Base-by-base conservation (phyloP, 2,888 invertebrate species). In the Caenorhabditis virilis region DNA sequence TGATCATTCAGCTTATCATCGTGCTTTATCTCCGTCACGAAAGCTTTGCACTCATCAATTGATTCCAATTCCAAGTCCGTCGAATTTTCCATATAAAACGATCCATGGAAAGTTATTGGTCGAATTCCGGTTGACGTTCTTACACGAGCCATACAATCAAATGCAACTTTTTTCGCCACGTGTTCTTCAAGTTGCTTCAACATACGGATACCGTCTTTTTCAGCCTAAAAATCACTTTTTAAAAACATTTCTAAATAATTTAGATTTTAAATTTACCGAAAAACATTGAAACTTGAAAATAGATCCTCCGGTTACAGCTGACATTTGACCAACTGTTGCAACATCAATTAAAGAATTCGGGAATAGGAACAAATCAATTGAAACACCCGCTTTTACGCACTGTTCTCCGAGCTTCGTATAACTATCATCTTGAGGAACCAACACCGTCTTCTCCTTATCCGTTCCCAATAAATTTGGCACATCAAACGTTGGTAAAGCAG, bases 81-180 rank as follows among this genome's bases (percentile, higher is more conserved):
- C 2, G 97, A 94, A 85, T 97, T 97, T 30, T 92, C 90, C 95
- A 98, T 97, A 85, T 88, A 95, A 87, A 93, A 92, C 85, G 95
- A 93, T 1, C 98, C 98, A 85, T 89, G 91, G 87, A 97, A 98
- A 84, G 95, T 95, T 0, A 94, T 94, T 33, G 98, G 91, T 59
- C 98, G 88, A 56, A 98, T 91, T 70, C 98, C 87, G 15, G 77
- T 74, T 23, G 76, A 73, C 11, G 76, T 73, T 42, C 80, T 76
- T 54, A 98, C 92, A 82, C 97, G 89, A 91, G 98, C 92, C 35
- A 98, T 91, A 0, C 92, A 90, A 88, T 99, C 97, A 86, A 95
- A 95, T 46, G 91, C 97, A 68, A 91, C 89, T 52, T 90, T 89
- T 52, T 92, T 89, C 54, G 89, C 88, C 51, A 93, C 88, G 83